Percentiles rank a stretch among this genome's conserved stretches.
Evolutionary conservation across 2,113 vertebrate genomes (phyloP).

Genomic region (Rutilus rutilus): DNA sequence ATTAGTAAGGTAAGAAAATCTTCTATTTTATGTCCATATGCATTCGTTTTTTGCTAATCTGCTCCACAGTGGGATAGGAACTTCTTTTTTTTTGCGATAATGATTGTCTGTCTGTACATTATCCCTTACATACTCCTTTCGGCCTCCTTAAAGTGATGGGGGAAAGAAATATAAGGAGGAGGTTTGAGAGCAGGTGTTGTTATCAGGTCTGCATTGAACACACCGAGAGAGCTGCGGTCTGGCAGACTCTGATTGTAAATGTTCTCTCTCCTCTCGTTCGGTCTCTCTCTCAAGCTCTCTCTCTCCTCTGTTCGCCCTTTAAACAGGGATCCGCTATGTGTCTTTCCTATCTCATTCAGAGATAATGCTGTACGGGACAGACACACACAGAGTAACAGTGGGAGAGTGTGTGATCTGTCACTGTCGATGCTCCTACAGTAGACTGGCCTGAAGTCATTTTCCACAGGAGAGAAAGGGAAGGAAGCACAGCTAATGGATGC

Average conservation of each 20-base stretch:
- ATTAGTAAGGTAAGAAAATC: neutral
- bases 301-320: slow-evolving; percentile 30
- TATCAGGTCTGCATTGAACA: slow-evolving; percentile 43
- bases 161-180: neutral
- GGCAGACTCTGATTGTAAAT: slow-evolving; percentile 38
- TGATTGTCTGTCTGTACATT: neutral
- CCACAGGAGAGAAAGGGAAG: slow-evolving; percentile 6
- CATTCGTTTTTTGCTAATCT: neutral
- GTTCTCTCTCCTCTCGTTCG: neutral
- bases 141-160: neutral
- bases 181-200: slow-evolving; percentile 23
- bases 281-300: neutral
- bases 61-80: neutral
- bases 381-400: slow-evolving; percentile 20
- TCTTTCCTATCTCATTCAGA: slow-evolving; percentile 26
- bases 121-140: neutral
- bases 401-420: slow-evolving; percentile 29
- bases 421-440: neutral
- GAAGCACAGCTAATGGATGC: neutral
- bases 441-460: slow-evolving; percentile 17
- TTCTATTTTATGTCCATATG: neutral
- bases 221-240: slow-evolving; percentile 20
- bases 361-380: slow-evolving; percentile 35
- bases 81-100: neutral
- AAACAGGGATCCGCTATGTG: slow-evolving; percentile 12